phyloP scores from a whole-genome alignment of 2,797 vertebrate species.

The Alcedo quadribrachys region DNA sequence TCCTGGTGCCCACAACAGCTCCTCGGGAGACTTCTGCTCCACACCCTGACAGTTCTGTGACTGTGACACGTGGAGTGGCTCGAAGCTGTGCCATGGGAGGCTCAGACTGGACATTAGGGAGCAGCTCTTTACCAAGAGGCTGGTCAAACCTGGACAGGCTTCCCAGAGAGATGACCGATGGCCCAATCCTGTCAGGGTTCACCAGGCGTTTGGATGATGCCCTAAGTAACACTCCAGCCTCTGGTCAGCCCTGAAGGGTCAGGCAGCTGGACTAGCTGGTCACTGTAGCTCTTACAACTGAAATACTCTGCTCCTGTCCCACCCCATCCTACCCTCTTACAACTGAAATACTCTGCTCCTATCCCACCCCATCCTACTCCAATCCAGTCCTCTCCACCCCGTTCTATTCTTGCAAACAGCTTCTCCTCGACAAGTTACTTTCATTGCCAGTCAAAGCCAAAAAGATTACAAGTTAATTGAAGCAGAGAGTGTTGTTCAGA shows the following conservation, averaged over 20 bases:
- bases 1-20: neutral
- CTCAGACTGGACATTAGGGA: neutral
- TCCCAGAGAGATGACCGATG: neutral
- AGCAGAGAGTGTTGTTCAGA: neutral
- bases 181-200: neutral
- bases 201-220: neutral
- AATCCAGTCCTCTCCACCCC: no score
- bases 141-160: neutral
- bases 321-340: neutral
- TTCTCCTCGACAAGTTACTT: neutral
- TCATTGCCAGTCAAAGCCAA: neutral
- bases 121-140: neutral
- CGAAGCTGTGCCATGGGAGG: neutral
- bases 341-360: no score
- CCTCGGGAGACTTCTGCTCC: no score
- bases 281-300: accelerated
- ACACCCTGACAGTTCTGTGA: no score
- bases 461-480: neutral
- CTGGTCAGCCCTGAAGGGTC: neutral
- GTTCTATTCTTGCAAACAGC: neutral
- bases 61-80: neutral
- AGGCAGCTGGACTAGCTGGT: neutral
- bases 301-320: neutral
- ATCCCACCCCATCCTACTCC: neutral
- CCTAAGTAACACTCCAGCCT: neutral